These are phyloP conservation scores for Tetramorium simillimum DNA, from an alignment of 1,140 invertebrate species.

Conservation along the genomic window DNA sequence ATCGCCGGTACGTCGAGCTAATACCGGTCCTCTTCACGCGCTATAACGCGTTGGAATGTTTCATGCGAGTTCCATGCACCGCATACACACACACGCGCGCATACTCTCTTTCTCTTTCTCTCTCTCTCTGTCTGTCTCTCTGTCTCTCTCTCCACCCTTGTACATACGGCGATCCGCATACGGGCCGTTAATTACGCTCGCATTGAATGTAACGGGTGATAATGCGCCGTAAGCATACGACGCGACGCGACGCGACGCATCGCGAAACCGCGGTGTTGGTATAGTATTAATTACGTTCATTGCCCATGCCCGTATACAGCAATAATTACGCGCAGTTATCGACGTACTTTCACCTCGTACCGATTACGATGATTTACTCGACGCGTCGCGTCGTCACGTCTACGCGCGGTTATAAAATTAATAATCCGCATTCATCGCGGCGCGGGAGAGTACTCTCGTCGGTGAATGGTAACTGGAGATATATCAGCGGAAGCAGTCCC, in stretches of 20 bases:
- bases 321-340: conserved; percentile 61
- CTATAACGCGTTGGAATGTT: conserved; percentile 53
- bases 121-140: not conserved
- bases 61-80: not conserved
- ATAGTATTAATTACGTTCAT: conserved; percentile 58
- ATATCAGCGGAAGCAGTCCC: conserved; percentile 2
- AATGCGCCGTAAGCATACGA: conserved; percentile 65
- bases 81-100: no score
- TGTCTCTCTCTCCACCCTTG: not conserved
- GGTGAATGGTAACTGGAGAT: conserved; percentile 35
- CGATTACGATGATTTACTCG: conserved; percentile 22
- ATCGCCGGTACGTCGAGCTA: conserved; percentile 63
- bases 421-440: conserved; percentile 1
- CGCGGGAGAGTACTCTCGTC: not conserved
- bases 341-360: not conserved
- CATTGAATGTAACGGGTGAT: conserved; percentile 65
- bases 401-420: conserved; percentile 34
- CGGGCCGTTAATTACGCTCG: conserved; percentile 67
- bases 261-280: conserved; percentile 53
- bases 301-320: not conserved
- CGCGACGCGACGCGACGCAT: not conserved
- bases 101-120: not conserved
- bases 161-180: conserved; percentile 44
- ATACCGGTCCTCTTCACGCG: not conserved
- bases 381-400: conserved; percentile 21